Conservation (phyloP, 2,888 invertebrate genomes). For the Xestia ashworthii region DNA sequence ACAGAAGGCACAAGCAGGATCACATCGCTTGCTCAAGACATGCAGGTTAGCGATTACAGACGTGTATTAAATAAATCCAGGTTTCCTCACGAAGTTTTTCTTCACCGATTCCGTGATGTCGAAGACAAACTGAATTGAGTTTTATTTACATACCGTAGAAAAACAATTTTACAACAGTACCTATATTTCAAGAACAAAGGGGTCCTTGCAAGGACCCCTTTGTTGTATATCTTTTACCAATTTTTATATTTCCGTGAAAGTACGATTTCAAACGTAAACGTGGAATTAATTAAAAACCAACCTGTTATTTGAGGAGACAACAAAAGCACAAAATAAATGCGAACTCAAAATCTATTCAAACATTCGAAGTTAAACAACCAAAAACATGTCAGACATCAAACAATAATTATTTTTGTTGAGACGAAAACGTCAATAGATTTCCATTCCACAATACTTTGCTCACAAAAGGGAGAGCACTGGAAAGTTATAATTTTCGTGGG, state of each 20-base stretch:
- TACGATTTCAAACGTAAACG: neutral
- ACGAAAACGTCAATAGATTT: constrained; percentile 51
- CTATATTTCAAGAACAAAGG: too few relatives aligned
- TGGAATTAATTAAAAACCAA: neutral
- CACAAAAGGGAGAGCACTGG: constrained; percentile 70
- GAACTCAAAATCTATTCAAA: constrained; percentile 33
- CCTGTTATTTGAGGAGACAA: neutral
- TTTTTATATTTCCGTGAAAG: neutral
- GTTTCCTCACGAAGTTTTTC: neutral
- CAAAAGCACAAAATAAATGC: neutral
- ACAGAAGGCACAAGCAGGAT: neutral
- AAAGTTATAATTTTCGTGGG: constrained; percentile 82
- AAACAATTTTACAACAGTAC: neutral
- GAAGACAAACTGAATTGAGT: neutral
- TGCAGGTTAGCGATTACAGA: neutral
- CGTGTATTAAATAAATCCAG: neutral
- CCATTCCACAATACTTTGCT: constrained; percentile 63
- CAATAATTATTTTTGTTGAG: constrained; percentile 49
- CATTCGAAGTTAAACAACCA: constrained; percentile 22
- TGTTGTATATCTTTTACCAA: neutral
- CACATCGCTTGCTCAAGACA: neutral
- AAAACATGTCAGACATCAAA: constrained; percentile 50
- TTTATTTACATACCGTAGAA: neutral
- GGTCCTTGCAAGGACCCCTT: neutral
- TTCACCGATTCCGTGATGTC: neutral